phyloP scores from a whole-genome alignment of 2,113 vertebrate genomes.

The Conger conger region DNA sequence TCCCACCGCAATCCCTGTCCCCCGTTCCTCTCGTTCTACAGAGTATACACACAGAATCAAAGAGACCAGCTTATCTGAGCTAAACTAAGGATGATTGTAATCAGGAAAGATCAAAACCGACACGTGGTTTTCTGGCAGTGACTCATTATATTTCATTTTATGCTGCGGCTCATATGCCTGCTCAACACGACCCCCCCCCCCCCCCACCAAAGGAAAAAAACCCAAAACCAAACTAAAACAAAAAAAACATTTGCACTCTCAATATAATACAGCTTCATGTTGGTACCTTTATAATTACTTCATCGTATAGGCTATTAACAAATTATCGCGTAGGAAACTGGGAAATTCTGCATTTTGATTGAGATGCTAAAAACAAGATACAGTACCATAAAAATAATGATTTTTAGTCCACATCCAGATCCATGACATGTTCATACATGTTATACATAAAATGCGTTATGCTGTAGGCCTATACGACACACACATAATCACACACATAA shows the following conservation, averaged over 20 bases:
- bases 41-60: background rate
- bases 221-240: background rate
- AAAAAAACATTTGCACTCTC: background rate
- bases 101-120: background rate
- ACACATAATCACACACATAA: background rate
- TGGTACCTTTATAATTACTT: background rate
- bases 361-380: too few relatives aligned
- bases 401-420: too few relatives aligned
- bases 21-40: background rate
- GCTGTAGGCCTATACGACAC: background rate
- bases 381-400: too few relatives aligned
- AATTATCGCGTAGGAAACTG: too few relatives aligned
- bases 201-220: too few relatives aligned
- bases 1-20: background rate
- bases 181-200: too few relatives aligned
- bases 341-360: too few relatives aligned
- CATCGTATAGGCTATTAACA: too few relatives aligned
- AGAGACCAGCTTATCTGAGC: background rate
- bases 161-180: background rate
- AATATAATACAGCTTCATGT: background rate
- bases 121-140: background rate
- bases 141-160: background rate
- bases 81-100: background rate
- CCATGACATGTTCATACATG: too few relatives aligned
- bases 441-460: background rate